Evolutionary conservation across 2,888 invertebrate species (phyloP), one percentile per base, ranked within the genome.

Genomic region (Ethmia dodecea): DNA sequence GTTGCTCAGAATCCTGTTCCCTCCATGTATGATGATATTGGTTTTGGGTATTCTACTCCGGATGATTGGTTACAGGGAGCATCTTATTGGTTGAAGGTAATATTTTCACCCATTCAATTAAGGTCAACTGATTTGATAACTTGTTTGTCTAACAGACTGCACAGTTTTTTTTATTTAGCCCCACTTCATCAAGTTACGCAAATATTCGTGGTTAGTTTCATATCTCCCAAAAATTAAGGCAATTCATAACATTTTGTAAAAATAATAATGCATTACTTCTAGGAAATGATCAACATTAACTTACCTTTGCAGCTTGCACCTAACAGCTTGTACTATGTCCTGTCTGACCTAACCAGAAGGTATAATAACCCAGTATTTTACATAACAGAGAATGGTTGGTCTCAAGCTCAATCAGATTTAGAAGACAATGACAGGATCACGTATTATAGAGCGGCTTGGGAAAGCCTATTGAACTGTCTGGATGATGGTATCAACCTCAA

Each of bases 251-350:
- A n/a, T n/a, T n/a, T n/a, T n/a, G n/a, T n/a, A n/a, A n/a, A n/a
- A n/a, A n/a, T n/a, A n/a, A n/a, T n/a, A n/a, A n/a, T n/a, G n/a
- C n/a, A n/a, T n/a, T n/a, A n/a, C n/a, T n/a, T n/a, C n/a, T n/a
- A n/a, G n/a, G n/a, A n/a, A n/a, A n/a, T n/a, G n/a, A n/a, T n/a
- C n/a, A n/a, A n/a, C n/a, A n/a, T n/a, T n/a, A n/a, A n/a, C n/a
- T n/a, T n/a, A n/a, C n/a, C n/a, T n/a, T n/a, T n/a, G n/a, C 60
- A 86, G 88, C 68, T 80, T 13, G 81, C 87, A 8, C 90, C 91
- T 0, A 79, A 88, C 72, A 90, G 90, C 12, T 72, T 92, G 18
- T 67, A 76, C 42, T 87, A 89, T 36, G 48, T 88, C 1, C 53
- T 92, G 0, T 83, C 75, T 2, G 83, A 88, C 37, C 55, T 89